Evolutionary conservation across 2,113 vertebrate species (phyloP).

Genomic region (Callipepla squamata): DNA sequence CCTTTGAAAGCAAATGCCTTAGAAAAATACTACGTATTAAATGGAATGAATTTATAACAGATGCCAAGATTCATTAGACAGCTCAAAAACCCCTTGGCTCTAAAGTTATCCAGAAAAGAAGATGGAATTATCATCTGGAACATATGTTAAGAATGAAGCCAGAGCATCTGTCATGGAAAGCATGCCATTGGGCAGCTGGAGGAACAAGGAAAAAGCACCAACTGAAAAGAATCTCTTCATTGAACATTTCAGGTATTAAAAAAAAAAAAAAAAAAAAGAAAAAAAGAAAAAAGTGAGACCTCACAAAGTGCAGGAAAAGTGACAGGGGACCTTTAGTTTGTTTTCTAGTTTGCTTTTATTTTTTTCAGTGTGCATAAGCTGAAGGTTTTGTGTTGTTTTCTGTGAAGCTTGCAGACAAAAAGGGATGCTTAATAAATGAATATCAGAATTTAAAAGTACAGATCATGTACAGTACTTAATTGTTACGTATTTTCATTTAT

Average conservation of each 20-base stretch:
- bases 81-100: constrained; percentile 71
- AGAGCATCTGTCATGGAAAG: constrained; percentile 72
- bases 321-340: neutral
- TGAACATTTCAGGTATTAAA: neutral
- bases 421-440: neutral
- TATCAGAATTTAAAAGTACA: neutral
- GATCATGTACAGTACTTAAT: neutral
- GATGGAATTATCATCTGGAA: constrained; percentile 73
- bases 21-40: constrained; percentile 70
- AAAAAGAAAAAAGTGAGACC: neutral
- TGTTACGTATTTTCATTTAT: neutral
- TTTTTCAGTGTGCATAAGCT: neutral
- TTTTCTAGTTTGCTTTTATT: neutral
- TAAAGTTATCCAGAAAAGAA: constrained; percentile 73
- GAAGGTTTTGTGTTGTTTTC: neutral
- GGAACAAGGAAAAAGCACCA: constrained; percentile 40
- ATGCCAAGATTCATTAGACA: constrained; percentile 72
- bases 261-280: neutral
- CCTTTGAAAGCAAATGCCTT: constrained; percentile 60
- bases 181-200: constrained; percentile 71
- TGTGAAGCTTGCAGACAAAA: neutral
- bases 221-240: constrained; percentile 16
- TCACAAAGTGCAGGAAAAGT: accelerated
- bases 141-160: constrained; percentile 72
- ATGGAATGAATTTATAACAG: constrained; percentile 72